Evolutionary conservation across 2,113 vertebrate species (phyloP), one percentile per base, ranked within the genome.

Genomic region (Hyperopisus bebe): DNA sequence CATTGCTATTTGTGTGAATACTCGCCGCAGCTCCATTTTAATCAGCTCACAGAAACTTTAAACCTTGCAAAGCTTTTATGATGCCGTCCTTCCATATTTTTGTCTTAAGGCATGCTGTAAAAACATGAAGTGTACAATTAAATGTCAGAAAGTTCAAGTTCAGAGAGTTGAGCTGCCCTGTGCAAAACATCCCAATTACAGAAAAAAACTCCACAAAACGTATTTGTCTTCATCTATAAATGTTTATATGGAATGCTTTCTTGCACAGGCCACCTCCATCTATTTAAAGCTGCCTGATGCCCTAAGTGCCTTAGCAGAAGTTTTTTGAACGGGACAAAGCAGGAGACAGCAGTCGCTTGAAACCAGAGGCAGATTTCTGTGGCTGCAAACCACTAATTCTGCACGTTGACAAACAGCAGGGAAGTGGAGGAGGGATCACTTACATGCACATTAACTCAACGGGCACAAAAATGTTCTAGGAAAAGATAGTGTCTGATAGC

Each of bases 1-100:
- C 44, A 88, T 83, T 88, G 91, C 91, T 90, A 92, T 87, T 92
- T 92, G 88, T 88, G 92, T 46, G 74, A 89, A 31, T 53, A 47
- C 39, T 89, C 44, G 51, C 35, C 44, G 15, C 11, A 31, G 77
- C 19, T 80, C 39, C 19, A 27, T 62, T 58, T 51, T 31, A 46
- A 80, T 80, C 46, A 48, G 62, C 66, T 50, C 58, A 74, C n/a
- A 88, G 39, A 39, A 70, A 74, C 42, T 46, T 88, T 46, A 66
- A 70, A 70, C 31, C 50, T 66, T 1, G 31, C 31, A 46, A 46
- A 35, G 24, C 24, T 88, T 88, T 88, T 70, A 58, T n/a, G 31
- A 62, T 66, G 51, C 55, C 4, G 8, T 39, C 53, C 51, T 62
- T 42, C 24, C 42, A 62, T 87, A 55, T 42, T 88, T 88, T n/a